These are phyloP conservation scores for Diadumene lineata DNA, from an alignment of 92 coral and sea anemone genomes.

Conservation along the genomic window DNA sequence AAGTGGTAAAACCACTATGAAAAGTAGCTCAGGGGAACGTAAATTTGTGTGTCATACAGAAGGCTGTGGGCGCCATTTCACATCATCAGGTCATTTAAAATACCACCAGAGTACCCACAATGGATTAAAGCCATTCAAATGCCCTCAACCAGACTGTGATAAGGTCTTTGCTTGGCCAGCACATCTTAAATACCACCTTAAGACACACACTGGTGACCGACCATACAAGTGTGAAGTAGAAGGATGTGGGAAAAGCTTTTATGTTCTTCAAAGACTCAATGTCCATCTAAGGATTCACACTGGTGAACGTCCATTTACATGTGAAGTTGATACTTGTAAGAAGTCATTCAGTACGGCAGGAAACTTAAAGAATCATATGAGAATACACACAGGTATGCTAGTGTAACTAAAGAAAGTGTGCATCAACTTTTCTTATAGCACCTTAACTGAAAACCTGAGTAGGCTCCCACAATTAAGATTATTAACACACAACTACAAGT, in stretches of 20 bases:
- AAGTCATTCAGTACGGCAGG: conserved; percentile 89
- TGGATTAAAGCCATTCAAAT: conserved; percentile 79
- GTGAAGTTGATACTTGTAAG: conserved; percentile 64
- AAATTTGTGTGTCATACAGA: conserved; percentile 66
- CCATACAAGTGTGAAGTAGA: conserved; percentile 74
- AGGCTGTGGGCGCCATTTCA: conserved; percentile 77
- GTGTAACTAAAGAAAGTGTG: not conserved
- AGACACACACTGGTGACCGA: conserved; percentile 85
- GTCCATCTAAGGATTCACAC: conserved; percentile 85
- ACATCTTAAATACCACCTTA: conserved; percentile 83
- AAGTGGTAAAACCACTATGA: conserved; percentile 58
- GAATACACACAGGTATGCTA: conserved; percentile 81
- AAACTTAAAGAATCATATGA: conserved; percentile 85
- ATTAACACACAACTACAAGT: too few species aligned
- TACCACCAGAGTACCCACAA: conserved; percentile 86
- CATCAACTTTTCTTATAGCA: too few species aligned
- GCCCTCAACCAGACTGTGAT: conserved; percentile 85
- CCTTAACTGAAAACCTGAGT: too few species aligned
- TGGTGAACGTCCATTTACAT: conserved; percentile 79
- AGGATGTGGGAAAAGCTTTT: conserved; percentile 84
- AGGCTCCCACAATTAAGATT: too few species aligned
- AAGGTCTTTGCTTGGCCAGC: conserved; percentile 96
- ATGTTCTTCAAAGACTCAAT: conserved; percentile 82
- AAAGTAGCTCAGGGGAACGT: conserved; percentile 78
- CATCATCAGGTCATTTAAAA: conserved; percentile 86